Conservation (phyloP, 2,888 invertebrate genomes). For the Nipponacmea schrenckii region DNA sequence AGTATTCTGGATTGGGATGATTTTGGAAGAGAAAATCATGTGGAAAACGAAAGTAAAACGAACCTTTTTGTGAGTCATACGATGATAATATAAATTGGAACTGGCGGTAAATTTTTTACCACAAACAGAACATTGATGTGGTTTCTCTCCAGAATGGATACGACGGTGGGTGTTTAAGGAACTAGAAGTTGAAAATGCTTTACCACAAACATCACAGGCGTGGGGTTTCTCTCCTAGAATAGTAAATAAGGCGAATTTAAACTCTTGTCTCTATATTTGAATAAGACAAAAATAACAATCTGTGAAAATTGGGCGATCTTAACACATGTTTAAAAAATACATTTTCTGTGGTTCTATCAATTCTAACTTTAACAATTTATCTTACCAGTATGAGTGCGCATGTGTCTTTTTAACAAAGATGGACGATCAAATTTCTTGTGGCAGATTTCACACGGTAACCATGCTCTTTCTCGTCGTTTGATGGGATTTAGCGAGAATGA, state of each 20-base stretch:
- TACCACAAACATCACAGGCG: conserved; percentile 93
- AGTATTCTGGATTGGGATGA: no score
- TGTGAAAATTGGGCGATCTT: no score
- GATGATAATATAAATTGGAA: conserved; percentile 95
- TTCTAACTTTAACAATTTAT: no score
- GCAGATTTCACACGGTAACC: conserved; percentile 92
- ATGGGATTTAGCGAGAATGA: conserved; percentile 27
- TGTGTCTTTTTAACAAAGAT: conserved; percentile 90
- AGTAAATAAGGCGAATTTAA: no score
- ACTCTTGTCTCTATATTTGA: no score
- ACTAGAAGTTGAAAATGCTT: conserved; percentile 94
- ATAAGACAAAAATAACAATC: no score
- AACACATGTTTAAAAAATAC: no score
- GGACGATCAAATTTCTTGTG: conserved; percentile 96
- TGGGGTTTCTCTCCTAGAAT: conserved; percentile 91
- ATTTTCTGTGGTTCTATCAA: no score
- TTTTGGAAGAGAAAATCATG: no score
- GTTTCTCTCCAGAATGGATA: conserved; percentile 95
- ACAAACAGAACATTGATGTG: conserved; percentile 91
- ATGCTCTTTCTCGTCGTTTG: conserved; percentile 79
- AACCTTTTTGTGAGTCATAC: conserved; percentile 98
- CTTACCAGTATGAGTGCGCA: conserved; percentile 93
- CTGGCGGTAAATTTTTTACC: conserved; percentile 95
- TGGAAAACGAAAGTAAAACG: no score
- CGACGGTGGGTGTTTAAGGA: conserved; percentile 93